Percentiles rank a stretch among this genome's conserved stretches.
Evolutionary conservation across 2,113 vertebrate genomes (phyloP).

Genomic region (Brienomyrus longianalis): DNA sequence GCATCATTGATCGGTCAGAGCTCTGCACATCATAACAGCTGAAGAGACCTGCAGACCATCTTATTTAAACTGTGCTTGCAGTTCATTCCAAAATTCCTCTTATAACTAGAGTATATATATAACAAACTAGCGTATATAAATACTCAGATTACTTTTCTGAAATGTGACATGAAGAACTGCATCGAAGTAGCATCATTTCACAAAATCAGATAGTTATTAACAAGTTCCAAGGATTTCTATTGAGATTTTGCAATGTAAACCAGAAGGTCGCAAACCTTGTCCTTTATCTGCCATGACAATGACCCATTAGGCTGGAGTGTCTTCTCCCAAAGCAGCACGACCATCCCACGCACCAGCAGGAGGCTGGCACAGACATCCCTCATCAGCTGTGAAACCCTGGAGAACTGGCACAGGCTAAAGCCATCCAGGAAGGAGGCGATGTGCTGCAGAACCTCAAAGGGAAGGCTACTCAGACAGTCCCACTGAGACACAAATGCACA

Average conservation of each 20-base stretch:
- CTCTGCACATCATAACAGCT: neutral
- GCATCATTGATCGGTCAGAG: neutral
- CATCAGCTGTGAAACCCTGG: slow-evolving; percentile 85
- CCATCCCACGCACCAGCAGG: slow-evolving; percentile 92
- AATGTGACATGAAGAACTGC: neutral
- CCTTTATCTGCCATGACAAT: slow-evolving; percentile 88
- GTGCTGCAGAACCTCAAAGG: slow-evolving; percentile 89
- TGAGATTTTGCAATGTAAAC: neutral
- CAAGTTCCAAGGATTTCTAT: neutral
- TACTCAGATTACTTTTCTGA: too few relatives aligned
- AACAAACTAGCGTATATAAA: too few relatives aligned
- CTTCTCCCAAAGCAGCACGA: slow-evolving; percentile 91
- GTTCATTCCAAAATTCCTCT: neutral
- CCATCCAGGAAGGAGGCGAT: slow-evolving; percentile 90
- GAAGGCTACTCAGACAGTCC: slow-evolving; percentile 84
- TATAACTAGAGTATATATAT: too few relatives aligned
- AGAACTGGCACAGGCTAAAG: slow-evolving; percentile 92
- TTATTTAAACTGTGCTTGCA: neutral
- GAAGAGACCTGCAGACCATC: neutral
- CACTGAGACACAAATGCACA: slow-evolving; percentile 50
- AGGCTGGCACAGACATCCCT: slow-evolving; percentile 90
- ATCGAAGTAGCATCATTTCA: neutral
- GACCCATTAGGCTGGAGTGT: slow-evolving; percentile 67
- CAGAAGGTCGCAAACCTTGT: slow-evolving; percentile 71
- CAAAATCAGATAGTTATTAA: neutral